A percentile compares a stretch with the other conserved stretches of the same genome.
phyloP scores from a whole-genome alignment of 2,888 invertebrate species.

The Yponomeuta sedellus region DNA sequence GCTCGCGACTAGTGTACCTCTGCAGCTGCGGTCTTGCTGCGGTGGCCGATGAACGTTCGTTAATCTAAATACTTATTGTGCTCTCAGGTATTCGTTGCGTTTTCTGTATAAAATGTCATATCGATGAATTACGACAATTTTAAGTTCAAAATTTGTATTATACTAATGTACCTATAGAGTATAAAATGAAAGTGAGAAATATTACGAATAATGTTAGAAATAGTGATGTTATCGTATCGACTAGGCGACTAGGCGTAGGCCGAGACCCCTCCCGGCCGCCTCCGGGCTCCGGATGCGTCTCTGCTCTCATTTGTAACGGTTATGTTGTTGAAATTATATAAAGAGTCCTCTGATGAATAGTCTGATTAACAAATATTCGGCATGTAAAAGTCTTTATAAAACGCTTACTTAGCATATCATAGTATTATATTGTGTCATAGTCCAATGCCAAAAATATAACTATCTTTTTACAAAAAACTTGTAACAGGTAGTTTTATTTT shows the following conservation, averaged over 20 bases:
- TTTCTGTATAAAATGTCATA: conserved; percentile 73
- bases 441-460: conserved; percentile 78
- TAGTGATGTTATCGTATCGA: conserved; percentile 71
- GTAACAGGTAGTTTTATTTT: conserved; percentile 69
- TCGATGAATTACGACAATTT: conserved; percentile 54
- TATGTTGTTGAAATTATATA: conserved; percentile 74
- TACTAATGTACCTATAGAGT: conserved; percentile 72
- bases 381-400: conserved; percentile 77
- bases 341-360: conserved; percentile 76
- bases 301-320: conserved; percentile 71
- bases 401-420: conserved; percentile 78
- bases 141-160: conserved; percentile 75
- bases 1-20: conserved; percentile 65
- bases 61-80: conserved; percentile 50
- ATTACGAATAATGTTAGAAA: conserved; percentile 70
- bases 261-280: conserved; percentile 48
- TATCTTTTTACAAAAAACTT: conserved; percentile 76
- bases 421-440: conserved; percentile 78
- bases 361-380: conserved; percentile 76
- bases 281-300: conserved; percentile 58
- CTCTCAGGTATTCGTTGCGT: conserved; percentile 71
- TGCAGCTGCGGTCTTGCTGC: conserved; percentile 65
- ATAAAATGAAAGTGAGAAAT: conserved; percentile 75
- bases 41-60: conserved; percentile 60
- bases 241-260: conserved; percentile 57